Base-by-base conservation (phyloP, 2,113 vertebrate genomes). In the Megaceryle torquata region DNA sequence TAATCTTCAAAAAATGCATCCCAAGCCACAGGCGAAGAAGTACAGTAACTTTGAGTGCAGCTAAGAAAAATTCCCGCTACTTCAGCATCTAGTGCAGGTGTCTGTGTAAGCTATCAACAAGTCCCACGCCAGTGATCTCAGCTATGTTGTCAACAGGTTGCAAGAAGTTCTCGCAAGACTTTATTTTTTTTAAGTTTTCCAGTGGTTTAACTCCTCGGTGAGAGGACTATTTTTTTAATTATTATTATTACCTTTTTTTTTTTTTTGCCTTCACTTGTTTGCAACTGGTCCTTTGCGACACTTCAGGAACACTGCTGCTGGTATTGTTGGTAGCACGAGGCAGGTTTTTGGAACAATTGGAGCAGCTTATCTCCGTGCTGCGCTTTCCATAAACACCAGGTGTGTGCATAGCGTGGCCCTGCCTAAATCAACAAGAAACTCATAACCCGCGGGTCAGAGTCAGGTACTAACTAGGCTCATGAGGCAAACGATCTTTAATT, bases 1-100 rank as follows among this genome's bases (percentile, higher is more conserved):
- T 97, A 97, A 98, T 96, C 97, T 97, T 95, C 91, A 93, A 97
- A 98, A 97, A 98, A 98, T 97, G 95, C 92, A 93, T 96, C 96
- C 92, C 90, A 77, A 94, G 96, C 95, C 96, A 71, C 96, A 95
- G 86, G 82, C 90, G 0, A 88, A 97, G 87, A 64, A 89, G 89
- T 85, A 56, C 90, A 95, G 94, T 95, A 50, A 92, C 89, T 61
- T 41, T 96, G 93, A 95, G 93, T 88, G 26, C 92, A 97, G 85
- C 93, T 86, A 20, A 60, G 86, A 81, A 75, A 88, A 95, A 94
- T 86, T 95, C 93, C 95, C 64, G 61, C 90, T 96, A 84, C 86
- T 95, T 86, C 93, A 91, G 82, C 95, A 88, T 91, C 91, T 74
- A 93, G 89, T 91, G 95, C 97, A 98, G 97, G 97, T 98, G 97